Conservation (phyloP, 2,797 vertebrate species). For the Anguilla marmorata region DNA sequence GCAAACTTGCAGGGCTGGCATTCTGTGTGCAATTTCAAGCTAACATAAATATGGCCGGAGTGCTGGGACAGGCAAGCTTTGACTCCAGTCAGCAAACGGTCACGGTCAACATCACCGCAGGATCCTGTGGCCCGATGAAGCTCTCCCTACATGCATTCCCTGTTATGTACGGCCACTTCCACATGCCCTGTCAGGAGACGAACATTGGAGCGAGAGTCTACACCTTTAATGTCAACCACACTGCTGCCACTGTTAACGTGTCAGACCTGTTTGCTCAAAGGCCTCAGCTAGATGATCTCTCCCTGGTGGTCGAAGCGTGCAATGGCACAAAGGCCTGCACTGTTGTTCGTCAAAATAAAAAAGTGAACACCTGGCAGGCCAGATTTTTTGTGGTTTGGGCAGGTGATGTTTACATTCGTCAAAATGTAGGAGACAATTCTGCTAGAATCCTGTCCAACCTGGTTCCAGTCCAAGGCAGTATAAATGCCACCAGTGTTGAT, state of each 20-base stretch:
- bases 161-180: constrained; percentile 70
- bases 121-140: constrained; percentile 55
- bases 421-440: constrained; percentile 34
- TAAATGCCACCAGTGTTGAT: constrained; percentile 42
- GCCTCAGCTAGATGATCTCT: constrained; percentile 66
- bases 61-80: constrained; percentile 68
- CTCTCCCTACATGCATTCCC: constrained; percentile 74
- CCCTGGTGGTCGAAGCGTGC: constrained; percentile 68
- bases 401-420: constrained; percentile 73
- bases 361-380: constrained; percentile 58
- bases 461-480: constrained; percentile 49
- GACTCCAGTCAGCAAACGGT: constrained; percentile 54
- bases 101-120: constrained; percentile 54
- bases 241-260: constrained; percentile 41
- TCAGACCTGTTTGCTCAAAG: constrained; percentile 50
- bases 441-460: constrained; percentile 65
- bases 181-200: constrained; percentile 64
- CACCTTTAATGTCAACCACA: constrained; percentile 44
- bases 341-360: constrained; percentile 50
- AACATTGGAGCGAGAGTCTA: constrained; percentile 64
- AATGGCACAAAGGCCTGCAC: constrained; percentile 60
- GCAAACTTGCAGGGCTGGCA: constrained; percentile 57
- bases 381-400: constrained; percentile 64
- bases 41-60: constrained; percentile 72
- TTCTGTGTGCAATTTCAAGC: constrained; percentile 61